Evolutionary conservation across 2,797 vertebrate genomes (phyloP).

Genomic region (Rhincodon typus): DNA sequence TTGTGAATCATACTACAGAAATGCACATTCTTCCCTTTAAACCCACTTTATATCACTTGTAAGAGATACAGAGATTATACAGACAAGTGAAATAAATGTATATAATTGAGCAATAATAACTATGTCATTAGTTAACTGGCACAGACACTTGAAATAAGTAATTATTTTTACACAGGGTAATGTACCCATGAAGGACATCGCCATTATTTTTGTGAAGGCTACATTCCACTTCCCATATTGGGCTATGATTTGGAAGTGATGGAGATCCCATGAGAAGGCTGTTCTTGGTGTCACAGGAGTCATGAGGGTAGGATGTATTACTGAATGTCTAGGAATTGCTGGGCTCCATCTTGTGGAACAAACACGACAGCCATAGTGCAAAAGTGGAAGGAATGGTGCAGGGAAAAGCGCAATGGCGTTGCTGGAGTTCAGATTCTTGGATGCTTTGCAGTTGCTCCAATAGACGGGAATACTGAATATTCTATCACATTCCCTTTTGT

Average conservation of each 20-base stretch:
- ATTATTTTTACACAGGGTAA: neutral
- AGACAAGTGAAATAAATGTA: neutral
- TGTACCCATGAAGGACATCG: neutral
- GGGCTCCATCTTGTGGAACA: neutral
- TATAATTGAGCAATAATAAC: neutral
- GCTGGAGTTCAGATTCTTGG: too few relatives aligned
- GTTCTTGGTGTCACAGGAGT: neutral
- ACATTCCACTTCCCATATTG: neutral
- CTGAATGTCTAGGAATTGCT: neutral
- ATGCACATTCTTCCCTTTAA: neutral
- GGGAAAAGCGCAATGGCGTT: neutral
- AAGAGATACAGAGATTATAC: neutral
- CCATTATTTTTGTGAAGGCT: neutral
- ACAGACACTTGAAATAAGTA: neutral
- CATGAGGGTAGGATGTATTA: neutral
- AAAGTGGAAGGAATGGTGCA: neutral
- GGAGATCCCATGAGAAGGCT: neutral
- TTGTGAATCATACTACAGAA: neutral
- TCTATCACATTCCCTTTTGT: too few relatives aligned
- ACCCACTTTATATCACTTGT: neutral
- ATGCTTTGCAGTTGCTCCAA: too few relatives aligned
- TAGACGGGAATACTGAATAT: too few relatives aligned
- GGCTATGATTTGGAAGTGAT: neutral
- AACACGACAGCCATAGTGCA: neutral
- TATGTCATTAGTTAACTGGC: neutral